Percentiles rank a stretch among this genome's conserved stretches.
phyloP scores from a whole-genome alignment of 2,888 invertebrate genomes.

The Drosophila borealis region DNA sequence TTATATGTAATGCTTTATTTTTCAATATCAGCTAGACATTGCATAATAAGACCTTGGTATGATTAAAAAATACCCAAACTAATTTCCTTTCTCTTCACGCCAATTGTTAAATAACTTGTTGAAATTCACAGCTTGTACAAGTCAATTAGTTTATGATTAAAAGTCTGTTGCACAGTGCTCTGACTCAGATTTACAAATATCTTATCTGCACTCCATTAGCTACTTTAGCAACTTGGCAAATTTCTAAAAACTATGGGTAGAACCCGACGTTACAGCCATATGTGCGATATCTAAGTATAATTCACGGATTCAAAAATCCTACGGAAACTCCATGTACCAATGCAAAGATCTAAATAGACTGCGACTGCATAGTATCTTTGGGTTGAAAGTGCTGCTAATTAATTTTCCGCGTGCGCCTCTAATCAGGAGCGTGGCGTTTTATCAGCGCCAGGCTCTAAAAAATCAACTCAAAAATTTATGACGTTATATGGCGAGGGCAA shows the following conservation, averaged over 20 bases:
- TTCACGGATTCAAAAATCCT: not conserved
- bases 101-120: not conserved
- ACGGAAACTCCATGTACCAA: conserved; percentile 8
- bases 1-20: not conserved
- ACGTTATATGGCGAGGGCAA: conserved; percentile 27
- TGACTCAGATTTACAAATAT: conserved; percentile 6
- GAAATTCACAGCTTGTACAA: not conserved
- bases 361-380: not conserved
- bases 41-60: not conserved
- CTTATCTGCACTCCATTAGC: conserved; percentile 6
- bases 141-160: not conserved
- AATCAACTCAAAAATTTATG: conserved; percentile 69
- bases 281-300: not conserved
- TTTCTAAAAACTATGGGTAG: not conserved
- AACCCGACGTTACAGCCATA: not conserved
- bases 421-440: conserved; percentile 52
- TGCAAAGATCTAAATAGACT: not conserved
- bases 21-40: not conserved
- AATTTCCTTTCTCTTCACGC: not conserved
- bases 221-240: conserved; percentile 2
- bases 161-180: conserved; percentile 4
- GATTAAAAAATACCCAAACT: not conserved
- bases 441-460: conserved; percentile 54
- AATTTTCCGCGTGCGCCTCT: conserved; percentile 20
- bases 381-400: conserved; percentile 25